Evolutionary conservation across 2,888 invertebrate genomes (phyloP), one percentile per base, ranked within the genome.

Genomic region (Prostheceraeus crozeri): DNA sequence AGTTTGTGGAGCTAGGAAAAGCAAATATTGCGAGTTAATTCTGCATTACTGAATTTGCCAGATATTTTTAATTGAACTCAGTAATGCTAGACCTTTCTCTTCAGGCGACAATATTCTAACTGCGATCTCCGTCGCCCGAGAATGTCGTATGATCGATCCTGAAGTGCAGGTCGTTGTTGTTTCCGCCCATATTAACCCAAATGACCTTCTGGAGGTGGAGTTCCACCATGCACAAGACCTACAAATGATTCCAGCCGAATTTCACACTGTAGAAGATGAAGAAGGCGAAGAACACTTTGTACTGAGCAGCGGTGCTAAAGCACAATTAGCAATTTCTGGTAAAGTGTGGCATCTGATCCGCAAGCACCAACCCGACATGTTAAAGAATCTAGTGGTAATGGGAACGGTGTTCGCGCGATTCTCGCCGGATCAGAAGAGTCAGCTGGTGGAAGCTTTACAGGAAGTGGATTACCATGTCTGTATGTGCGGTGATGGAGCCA

Each of bases 401-500:
- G 91, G 91, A 10, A 85, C 85, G 0, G 86, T 93, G 63, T 93
- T 90, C 79, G 91, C 93, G 0, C 80, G 93, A 52, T 93, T 93
- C 90, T 84, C 87, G 1, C 89, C 93, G 0, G 91, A 93, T 67
- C 91, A 93, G 77, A 94, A 94, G 68, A 90, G 90, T 65, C 87
- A 91, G 66, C 81, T 93, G 0, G 83, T 94, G 1, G 83, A 88
- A 64, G 86, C 87, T 70, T 80, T 93, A 55, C 91, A 93, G 72
- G 23, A 33, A 8, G 62, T 62, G 2, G 62, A 74, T 19, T 77
- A 77, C 63, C 72, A 74, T 54, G 75, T 89, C 82, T 88, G 85
- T 0, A 91, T 90, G 90, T 94, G 93, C 69, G 94, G 94, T 0
- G 94, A 94, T 77, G 94, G 94, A 1, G 93, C 94, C 0, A 94